Evolutionary conservation across 2,113 vertebrate species (phyloP), one percentile per base, ranked within the genome.

Genomic region (Piaya cayana): DNA sequence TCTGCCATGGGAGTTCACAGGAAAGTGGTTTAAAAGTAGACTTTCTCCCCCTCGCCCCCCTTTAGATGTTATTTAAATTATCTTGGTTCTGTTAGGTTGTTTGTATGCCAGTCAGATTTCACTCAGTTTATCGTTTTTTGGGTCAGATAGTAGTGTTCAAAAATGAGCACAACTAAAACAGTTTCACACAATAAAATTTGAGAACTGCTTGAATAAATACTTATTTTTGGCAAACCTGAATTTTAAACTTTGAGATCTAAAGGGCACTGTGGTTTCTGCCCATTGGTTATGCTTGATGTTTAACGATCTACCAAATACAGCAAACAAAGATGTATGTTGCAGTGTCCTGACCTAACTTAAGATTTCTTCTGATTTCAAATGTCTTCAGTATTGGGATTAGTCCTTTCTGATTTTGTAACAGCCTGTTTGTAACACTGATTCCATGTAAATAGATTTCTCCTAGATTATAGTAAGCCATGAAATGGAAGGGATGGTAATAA

Each of bases 41-140:
- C 39, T 71, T 70, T 15, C 7, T 30, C 20, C 25, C 18, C 9
- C 2, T 19, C 39, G 8, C 7, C 0, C 1, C 2, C 21, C 19
- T 65, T 58, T 3, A 78, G 52, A 7, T 55, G 12, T 53, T 89
- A 26, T 9, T 59, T 67, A 42, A 63, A 29, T 71, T 85, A 6
- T 71, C 15, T 75, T 11, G 11, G 3, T 14, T 89, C 87, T 92
- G 17, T 78, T 84, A 45, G 27, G 6, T 68, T 42, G 39, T 34
- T 81, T 37, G 8, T 63, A 64, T 62, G 78, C 12, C 56, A 50
- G 0, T 78, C 17, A 56, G 26, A 70, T 71, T 74, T 74, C 47
- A 45, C 8, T 50, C 29, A 22, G 0, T 36, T 50, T 80, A 26
- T 55, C 86, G 7, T 80, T 92, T 76, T 45, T 67, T 65, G 45